These are phyloP conservation scores for Temnothorax ravouxi DNA, from an alignment of 2,888 invertebrate species.

Conservation along the genomic window DNA sequence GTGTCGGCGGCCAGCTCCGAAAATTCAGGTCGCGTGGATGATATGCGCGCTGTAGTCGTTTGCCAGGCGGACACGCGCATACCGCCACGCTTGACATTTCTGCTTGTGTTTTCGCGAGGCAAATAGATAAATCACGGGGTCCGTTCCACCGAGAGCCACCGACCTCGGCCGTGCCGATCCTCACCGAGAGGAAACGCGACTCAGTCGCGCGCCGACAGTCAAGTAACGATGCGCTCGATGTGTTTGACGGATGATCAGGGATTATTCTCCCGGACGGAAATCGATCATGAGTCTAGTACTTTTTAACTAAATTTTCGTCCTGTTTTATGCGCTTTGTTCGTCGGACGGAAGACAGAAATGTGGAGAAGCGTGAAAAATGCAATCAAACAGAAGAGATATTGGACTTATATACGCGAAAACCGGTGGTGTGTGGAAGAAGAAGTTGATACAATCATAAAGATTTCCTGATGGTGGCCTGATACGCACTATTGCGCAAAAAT, in stretches of 20 bases:
- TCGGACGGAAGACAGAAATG: not conserved
- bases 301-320: not conserved
- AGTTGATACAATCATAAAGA: slow-evolving; percentile 14
- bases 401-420: not conserved
- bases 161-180: not conserved
- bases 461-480: not conserved
- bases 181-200: slow-evolving; percentile 13
- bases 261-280: slow-evolving; percentile 3
- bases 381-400: not conserved
- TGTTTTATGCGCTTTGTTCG: not conserved
- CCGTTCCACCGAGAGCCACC: not conserved
- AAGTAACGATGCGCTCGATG: slow-evolving; percentile 1
- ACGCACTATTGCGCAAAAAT: slow-evolving; percentile 29
- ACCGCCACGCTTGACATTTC: slow-evolving; percentile 49
- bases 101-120: slow-evolving; percentile 31
- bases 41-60: slow-evolving; percentile 66
- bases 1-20: slow-evolving; percentile 22
- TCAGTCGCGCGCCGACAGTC: slow-evolving; percentile 13
- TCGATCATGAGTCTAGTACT: not conserved
- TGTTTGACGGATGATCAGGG: slow-evolving; percentile 21
- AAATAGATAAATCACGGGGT: slow-evolving; percentile 38
- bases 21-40: slow-evolving; percentile 68
- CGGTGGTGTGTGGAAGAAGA: not conserved
- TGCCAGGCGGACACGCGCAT: slow-evolving; percentile 58
- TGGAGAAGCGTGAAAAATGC: not conserved